Conservation (phyloP, 2,888 invertebrate species). For the Rotaria sp. region DNA sequence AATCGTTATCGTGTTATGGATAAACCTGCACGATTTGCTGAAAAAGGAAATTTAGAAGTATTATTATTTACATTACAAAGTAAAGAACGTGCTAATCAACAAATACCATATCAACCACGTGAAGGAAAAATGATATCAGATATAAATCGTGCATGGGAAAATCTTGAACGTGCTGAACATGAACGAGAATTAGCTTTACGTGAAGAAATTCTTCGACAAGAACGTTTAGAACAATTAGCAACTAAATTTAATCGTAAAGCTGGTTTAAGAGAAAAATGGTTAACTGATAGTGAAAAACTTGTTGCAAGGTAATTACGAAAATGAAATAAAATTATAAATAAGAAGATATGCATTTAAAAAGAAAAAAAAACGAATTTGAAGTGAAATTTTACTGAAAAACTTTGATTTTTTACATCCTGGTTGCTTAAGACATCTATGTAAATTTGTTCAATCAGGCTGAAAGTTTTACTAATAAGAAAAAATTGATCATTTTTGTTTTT, state of each 20-base stretch:
- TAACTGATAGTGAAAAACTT: slow-evolving; percentile 34
- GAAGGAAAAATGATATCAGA: slow-evolving; percentile 85
- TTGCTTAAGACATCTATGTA: no score
- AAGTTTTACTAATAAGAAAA: no score
- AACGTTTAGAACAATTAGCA: slow-evolving; percentile 83
- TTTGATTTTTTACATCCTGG: no score
- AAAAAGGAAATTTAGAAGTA: slow-evolving; percentile 74
- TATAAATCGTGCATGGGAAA: slow-evolving; percentile 86
- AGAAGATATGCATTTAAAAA: no score
- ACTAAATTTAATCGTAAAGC: slow-evolving; percentile 90
- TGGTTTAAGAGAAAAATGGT: slow-evolving; percentile 41
- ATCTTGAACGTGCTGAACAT: slow-evolving; percentile 84
- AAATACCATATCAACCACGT: slow-evolving; percentile 49
- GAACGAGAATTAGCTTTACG: slow-evolving; percentile 81
- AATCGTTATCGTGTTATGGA: slow-evolving; percentile 84
- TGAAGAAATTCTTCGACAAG: slow-evolving; percentile 77
- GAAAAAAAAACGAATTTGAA: no score
- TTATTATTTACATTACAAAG: slow-evolving; percentile 92
- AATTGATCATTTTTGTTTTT: no score
- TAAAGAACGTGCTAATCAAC: slow-evolving; percentile 79
- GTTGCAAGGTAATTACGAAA: slow-evolving; percentile 27
- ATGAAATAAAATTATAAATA: no score
- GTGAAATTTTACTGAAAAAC: no score
- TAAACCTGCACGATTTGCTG: slow-evolving; percentile 94
- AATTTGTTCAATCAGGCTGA: no score